Evolutionary conservation across 2,888 invertebrate species (phyloP).

Genomic region (Schizotus pectinicornis): DNA sequence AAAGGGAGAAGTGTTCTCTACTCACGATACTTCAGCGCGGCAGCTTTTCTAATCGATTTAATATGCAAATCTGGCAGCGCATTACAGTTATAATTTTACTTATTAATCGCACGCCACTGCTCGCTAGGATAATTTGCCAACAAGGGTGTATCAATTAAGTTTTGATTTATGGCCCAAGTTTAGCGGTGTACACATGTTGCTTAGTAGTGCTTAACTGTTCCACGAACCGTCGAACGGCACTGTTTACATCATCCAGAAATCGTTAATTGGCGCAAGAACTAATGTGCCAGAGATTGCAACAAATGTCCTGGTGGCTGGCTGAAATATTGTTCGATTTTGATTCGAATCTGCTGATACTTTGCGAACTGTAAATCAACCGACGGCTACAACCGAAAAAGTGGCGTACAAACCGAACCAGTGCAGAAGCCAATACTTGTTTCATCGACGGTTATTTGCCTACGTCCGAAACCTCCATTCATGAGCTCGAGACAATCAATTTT

Average conservation of each 20-base stretch:
- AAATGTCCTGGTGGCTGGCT: slow-evolving; percentile 12
- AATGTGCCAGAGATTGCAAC: slow-evolving; percentile 20
- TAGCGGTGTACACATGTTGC: slow-evolving; percentile 35
- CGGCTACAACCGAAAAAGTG: too few relatives aligned
- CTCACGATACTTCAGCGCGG: too few relatives aligned
- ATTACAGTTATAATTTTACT: slow-evolving; percentile 35
- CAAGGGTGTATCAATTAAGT: slow-evolving; percentile 44
- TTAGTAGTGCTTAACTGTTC: slow-evolving; percentile 16
- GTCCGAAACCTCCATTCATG: too few relatives aligned
- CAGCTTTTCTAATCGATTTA: slow-evolving; percentile 25
- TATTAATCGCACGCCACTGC: slow-evolving; percentile 39
- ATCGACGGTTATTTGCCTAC: too few relatives aligned
- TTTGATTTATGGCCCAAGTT: slow-evolving; percentile 42
- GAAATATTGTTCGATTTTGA: slow-evolving; percentile 19
- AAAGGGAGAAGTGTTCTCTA: not conserved
- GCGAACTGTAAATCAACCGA: too few relatives aligned
- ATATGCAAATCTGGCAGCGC: slow-evolving; percentile 29
- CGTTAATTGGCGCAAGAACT: slow-evolving; percentile 25
- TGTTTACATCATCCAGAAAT: slow-evolving; percentile 29
- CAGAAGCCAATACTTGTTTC: too few relatives aligned
- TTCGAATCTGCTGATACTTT: slow-evolving; percentile 14
- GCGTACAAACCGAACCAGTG: too few relatives aligned
- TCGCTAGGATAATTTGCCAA: slow-evolving; percentile 43
- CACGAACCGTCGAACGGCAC: slow-evolving; percentile 23
- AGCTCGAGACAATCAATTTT: too few relatives aligned